Conservation (phyloP, 1,140 invertebrate species). For the Alviniconcha marisindica region DNA sequence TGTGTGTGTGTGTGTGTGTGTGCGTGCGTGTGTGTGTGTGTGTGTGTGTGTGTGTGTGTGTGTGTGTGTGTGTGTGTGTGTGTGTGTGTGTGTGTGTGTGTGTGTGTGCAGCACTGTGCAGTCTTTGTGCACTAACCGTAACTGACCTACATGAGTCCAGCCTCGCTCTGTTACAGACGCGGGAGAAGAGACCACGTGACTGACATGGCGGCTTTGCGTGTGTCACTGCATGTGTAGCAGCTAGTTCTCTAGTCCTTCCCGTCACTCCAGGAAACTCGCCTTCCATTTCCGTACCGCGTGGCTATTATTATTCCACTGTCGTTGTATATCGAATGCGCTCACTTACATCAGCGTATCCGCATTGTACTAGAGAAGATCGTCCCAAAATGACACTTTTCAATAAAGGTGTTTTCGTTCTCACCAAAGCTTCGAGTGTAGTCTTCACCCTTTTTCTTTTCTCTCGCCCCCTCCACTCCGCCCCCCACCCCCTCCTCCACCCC, state of each 20-base stretch:
- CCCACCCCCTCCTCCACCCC: background rate
- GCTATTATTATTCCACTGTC: too few relatives aligned
- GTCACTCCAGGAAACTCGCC: too few relatives aligned
- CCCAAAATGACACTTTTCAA: constrained; percentile 5
- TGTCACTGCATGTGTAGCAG: constrained; percentile 24
- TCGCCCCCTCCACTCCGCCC: background rate
- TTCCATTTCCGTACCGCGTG: too few relatives aligned
- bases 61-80: constrained; percentile 3
- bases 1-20: constrained; percentile 14
- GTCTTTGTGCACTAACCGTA: background rate
- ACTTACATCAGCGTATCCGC: too few relatives aligned
- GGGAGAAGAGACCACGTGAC: constrained; percentile 6
- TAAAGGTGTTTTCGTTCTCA: background rate
- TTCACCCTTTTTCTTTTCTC: background rate
- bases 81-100: background rate
- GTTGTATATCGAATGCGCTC: too few relatives aligned
- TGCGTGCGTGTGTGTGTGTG: background rate
- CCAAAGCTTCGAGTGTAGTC: background rate
- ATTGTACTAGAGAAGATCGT: too few relatives aligned
- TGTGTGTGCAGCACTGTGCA: background rate
- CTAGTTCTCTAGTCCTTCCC: background rate
- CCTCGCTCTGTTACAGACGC: constrained; percentile 9
- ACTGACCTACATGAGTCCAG: background rate
- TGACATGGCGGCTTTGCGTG: constrained; percentile 23
- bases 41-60: background rate